Evolutionary conservation across 2,797 vertebrate species (phyloP).

Genomic region (Mastacembelus armatus): DNA sequence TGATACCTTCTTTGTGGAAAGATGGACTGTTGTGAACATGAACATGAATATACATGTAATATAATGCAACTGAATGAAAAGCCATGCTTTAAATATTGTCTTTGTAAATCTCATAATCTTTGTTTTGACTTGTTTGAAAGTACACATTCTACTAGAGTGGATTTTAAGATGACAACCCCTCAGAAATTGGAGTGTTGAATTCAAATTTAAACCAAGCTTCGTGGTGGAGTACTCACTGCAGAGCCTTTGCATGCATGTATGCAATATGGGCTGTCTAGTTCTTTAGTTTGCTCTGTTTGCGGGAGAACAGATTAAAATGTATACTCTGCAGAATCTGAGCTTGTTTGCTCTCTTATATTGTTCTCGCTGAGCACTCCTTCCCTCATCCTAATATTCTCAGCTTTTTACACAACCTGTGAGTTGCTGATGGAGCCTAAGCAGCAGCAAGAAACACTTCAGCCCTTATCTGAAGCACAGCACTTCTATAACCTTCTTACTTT

Average conservation of each 20-base stretch:
- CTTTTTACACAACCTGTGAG: conserved; percentile 29
- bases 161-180: background rate
- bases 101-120: background rate
- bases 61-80: background rate
- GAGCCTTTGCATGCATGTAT: conserved; percentile 12
- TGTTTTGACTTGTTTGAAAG: background rate
- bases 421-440: conserved; percentile 32
- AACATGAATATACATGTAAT: background rate
- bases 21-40: background rate
- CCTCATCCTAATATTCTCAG: conserved; percentile 37
- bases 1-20: background rate
- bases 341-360: conserved; percentile 8
- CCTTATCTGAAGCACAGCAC: conserved; percentile 43
- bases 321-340: background rate
- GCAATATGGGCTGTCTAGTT: background rate
- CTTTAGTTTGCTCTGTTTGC: conserved; percentile 17
- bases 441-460: conserved; percentile 19
- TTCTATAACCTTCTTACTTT: conserved; percentile 39
- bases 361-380: background rate
- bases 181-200: background rate
- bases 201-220: background rate
- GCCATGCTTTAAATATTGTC: background rate
- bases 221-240: background rate
- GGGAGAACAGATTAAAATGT: conserved; percentile 3
- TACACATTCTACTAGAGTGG: background rate